phyloP scores from a whole-genome alignment of 92 coral and sea anemone species.

The Zoanthus solanderi region DNA sequence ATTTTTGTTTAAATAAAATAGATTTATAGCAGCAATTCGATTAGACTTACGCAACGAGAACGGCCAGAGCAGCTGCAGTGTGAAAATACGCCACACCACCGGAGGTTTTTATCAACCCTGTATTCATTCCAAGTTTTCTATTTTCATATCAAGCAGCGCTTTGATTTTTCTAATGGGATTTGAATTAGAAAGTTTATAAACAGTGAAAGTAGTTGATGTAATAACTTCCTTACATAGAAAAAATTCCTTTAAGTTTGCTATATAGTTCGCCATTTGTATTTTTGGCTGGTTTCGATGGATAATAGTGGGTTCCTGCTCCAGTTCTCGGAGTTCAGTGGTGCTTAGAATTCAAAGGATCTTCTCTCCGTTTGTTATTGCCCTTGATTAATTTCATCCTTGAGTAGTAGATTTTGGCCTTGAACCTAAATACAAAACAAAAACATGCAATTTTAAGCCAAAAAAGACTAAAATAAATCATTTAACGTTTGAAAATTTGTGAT shows the following conservation, averaged over 20 bases:
- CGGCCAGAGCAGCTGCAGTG: slow-evolving; percentile 7
- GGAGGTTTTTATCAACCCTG: slow-evolving; percentile 24
- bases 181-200: slow-evolving; percentile 44
- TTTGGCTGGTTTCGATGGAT: slow-evolving; percentile 20
- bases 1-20: not conserved
- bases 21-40: slow-evolving; percentile 12
- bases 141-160: slow-evolving; percentile 50
- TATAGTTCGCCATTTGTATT: not conserved
- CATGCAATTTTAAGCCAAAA: not conserved
- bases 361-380: slow-evolving; percentile 10
- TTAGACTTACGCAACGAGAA: not conserved
- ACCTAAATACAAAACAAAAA: slow-evolving; percentile 10
- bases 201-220: slow-evolving; percentile 25
- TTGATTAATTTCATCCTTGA: slow-evolving; percentile 32
- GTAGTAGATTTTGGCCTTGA: slow-evolving; percentile 36
- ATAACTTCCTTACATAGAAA: slow-evolving; percentile 14
- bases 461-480: slow-evolving; percentile 10
- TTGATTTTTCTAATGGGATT: slow-evolving; percentile 51
- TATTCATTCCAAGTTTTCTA: slow-evolving; percentile 32
- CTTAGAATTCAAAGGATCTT: not conserved
- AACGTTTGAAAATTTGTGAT: not conserved
- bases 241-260: slow-evolving; percentile 3
- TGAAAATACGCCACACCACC: slow-evolving; percentile 19
- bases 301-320: not conserved
- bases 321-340: not conserved